phyloP scores from a whole-genome alignment of 2,113 vertebrate genomes.

The Madoqua kirkii region DNA sequence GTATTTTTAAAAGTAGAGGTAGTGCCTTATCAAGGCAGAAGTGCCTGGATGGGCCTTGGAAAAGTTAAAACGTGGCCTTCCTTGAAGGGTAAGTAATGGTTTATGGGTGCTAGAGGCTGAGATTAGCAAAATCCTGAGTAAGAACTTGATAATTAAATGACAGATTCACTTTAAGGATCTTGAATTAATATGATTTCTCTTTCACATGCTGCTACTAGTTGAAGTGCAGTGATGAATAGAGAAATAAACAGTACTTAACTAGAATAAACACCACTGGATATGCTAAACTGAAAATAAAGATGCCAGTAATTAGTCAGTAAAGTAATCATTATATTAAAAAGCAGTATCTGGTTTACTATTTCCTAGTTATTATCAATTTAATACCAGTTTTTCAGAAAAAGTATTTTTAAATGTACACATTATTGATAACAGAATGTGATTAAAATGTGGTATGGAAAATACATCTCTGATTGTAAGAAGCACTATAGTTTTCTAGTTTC shows the following conservation, averaged over 20 bases:
- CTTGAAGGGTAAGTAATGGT: background rate
- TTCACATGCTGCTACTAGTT: background rate
- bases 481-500: background rate
- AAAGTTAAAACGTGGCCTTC: background rate
- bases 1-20: background rate
- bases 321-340: background rate
- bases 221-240: background rate
- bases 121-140: background rate
- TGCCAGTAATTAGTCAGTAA: background rate
- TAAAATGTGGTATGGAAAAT: background rate
- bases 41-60: background rate
- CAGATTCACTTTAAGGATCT: background rate
- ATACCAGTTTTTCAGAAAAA: background rate
- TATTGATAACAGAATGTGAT: background rate
- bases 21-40: background rate
- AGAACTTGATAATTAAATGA: constrained; percentile 4
- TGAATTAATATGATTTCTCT: background rate
- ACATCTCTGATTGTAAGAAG: background rate
- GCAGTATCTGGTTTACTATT: background rate
- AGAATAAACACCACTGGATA: background rate
- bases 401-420: background rate
- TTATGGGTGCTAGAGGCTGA: background rate
- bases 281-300: background rate
- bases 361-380: background rate
- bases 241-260: background rate